These are phyloP conservation scores for Propithecus perrieri DNA, from an alignment of 2,797 vertebrate genomes.

Conservation along the genomic window DNA sequence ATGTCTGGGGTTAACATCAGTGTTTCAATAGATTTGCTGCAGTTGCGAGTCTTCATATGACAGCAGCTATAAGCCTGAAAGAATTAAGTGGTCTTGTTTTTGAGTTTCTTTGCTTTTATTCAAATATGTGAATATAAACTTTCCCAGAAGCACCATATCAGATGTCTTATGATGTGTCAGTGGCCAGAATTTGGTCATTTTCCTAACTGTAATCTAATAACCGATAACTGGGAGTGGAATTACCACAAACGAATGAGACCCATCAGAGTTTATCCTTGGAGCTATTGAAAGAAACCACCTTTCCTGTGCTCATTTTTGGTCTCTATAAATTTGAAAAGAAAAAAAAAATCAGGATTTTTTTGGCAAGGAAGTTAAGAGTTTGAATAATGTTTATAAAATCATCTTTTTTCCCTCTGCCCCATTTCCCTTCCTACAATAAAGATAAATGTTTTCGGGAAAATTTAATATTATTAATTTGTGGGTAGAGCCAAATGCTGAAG, in stretches of 20 bases:
- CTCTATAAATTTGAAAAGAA: background rate
- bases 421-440: background rate
- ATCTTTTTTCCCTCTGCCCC: background rate
- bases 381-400: background rate
- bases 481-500: background rate
- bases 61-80: background rate
- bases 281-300: background rate
- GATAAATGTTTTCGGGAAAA: background rate
- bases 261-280: background rate
- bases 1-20: background rate
- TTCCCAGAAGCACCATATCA: background rate
- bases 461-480: background rate
- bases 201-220: background rate
- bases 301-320: background rate
- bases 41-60: background rate
- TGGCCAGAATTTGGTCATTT: background rate
- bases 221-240: background rate
- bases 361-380: background rate
- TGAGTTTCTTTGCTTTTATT: background rate
- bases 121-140: background rate
- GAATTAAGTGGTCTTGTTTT: background rate
- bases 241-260: background rate
- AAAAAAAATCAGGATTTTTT: background rate
- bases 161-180: background rate
- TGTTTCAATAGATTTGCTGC: background rate